phyloP scores from a whole-genome alignment of 2,888 invertebrate genomes.

The Rhagophthalmus giganteus region DNA sequence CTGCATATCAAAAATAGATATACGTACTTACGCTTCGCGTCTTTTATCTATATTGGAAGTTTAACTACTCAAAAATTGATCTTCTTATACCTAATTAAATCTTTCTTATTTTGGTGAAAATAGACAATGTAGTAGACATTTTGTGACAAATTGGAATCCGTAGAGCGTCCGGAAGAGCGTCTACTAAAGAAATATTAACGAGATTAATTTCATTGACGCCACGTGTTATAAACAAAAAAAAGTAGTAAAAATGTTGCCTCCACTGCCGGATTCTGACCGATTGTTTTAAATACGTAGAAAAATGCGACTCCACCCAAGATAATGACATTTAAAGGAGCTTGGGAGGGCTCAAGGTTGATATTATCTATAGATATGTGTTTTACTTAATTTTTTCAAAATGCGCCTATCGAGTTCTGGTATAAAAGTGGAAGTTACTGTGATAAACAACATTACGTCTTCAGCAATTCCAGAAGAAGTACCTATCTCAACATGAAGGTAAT shows the following conservation, averaged over 20 bases:
- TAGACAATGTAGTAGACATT: background rate
- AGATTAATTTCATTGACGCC: background rate
- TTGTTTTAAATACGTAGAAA: slow-evolving; percentile 19
- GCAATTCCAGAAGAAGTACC: slow-evolving; percentile 20
- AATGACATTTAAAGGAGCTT: slow-evolving; percentile 22
- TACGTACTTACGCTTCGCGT: too few relatives aligned
- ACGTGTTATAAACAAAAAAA: background rate
- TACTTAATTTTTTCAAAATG: slow-evolving; percentile 15
- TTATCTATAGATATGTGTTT: slow-evolving; percentile 5
- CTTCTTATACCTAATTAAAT: too few relatives aligned
- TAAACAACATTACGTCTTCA: slow-evolving; percentile 18
- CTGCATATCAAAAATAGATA: too few relatives aligned
- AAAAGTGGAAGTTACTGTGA: slow-evolving; percentile 2
- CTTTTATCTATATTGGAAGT: too few relatives aligned
- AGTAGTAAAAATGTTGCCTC: slow-evolving; percentile 15
- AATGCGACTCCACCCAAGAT: slow-evolving; percentile 10
- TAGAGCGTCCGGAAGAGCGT: too few relatives aligned
- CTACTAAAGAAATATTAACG: background rate
- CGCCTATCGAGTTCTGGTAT: slow-evolving; percentile 12
- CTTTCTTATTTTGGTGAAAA: too few relatives aligned
- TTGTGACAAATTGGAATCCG: too few relatives aligned
- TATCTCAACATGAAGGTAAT: slow-evolving; percentile 24
- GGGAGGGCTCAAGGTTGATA: slow-evolving; percentile 24
- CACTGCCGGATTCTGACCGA: slow-evolving; percentile 18
- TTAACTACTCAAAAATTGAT: too few relatives aligned